phyloP scores from a whole-genome alignment of 2,797 vertebrate genomes.

The Alosa sapidissima region DNA sequence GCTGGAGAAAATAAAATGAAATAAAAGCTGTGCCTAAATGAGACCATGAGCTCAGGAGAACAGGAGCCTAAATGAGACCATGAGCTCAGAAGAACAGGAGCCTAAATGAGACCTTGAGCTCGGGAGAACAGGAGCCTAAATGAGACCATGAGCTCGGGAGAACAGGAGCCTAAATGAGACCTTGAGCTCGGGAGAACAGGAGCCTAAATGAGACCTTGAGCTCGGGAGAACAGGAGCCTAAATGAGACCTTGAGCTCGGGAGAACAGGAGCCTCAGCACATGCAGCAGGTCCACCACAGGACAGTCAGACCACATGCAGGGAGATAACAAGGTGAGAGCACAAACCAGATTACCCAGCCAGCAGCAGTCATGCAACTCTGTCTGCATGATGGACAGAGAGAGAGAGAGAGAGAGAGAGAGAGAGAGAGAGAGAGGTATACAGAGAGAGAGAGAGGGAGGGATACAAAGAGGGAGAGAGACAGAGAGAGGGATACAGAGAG shows the following conservation, averaged over 20 bases:
- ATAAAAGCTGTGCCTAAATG: background rate
- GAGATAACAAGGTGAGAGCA: constrained; percentile 32
- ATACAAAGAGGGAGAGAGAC: background rate
- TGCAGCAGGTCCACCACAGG: background rate
- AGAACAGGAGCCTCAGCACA: background rate
- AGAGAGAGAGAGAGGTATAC: too few species aligned
- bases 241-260: constrained; percentile 21
- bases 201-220: too few species aligned
- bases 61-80: background rate
- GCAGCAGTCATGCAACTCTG: background rate
- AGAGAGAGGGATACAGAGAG: background rate
- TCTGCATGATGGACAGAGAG: background rate
- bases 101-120: constrained; percentile 15
- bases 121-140: background rate
- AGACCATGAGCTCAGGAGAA: constrained; percentile 5
- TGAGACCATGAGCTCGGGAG: too few species aligned
- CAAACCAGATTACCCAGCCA: constrained; percentile 28
- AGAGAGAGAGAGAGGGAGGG: too few species aligned
- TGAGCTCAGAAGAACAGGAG: too few species aligned
- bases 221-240: too few species aligned
- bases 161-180: background rate
- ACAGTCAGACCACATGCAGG: constrained; percentile 39
- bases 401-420: background rate
- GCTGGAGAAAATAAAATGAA: background rate
- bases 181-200: constrained; percentile 1